A percentile compares a stretch with the other conserved stretches of the same genome.
Conservation (phyloP, 2,797 vertebrate species). For the Melanogrammus aeglefinus region DNA sequence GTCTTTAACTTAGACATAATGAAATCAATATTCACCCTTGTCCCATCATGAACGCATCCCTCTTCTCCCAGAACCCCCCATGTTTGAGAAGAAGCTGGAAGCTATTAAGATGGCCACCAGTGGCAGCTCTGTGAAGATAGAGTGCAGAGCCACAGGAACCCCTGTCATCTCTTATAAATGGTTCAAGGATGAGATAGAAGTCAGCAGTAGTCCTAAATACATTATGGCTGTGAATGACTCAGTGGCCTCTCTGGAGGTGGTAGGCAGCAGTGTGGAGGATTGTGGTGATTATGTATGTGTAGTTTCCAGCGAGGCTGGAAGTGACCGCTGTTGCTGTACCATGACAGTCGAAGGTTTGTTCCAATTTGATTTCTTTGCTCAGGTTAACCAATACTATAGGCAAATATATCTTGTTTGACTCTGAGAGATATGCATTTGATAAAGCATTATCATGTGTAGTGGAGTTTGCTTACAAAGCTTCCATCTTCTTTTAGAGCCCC, state of each 20-base stretch:
- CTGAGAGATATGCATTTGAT: background rate
- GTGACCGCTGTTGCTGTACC: conserved; percentile 85
- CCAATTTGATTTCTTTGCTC: conserved; percentile 1
- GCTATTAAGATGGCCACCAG: conserved; percentile 81
- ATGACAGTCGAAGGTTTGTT: conserved; percentile 94
- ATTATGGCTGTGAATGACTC: conserved; percentile 74
- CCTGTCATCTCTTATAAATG: conserved; percentile 88
- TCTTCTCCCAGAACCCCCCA: conserved; percentile 81
- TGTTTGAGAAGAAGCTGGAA: conserved; percentile 88
- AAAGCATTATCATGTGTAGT: conserved; percentile 6
- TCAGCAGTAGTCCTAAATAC: conserved; percentile 79
- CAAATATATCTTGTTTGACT: background rate
- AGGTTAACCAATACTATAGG: background rate
- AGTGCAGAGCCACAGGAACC: conserved; percentile 88
- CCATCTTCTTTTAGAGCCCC: conserved; percentile 81
- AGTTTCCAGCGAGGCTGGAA: conserved; percentile 91
- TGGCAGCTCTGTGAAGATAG: conserved; percentile 75
- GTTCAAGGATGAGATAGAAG: conserved; percentile 89
- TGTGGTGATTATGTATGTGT: conserved; percentile 90
- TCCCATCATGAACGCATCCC: conserved; percentile 47
- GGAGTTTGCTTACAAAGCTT: conserved; percentile 21
- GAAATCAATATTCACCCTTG: conserved; percentile 13
- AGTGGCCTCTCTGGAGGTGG: conserved; percentile 77
- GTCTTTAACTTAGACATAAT: conserved; percentile 27
- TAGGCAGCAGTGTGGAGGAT: conserved; percentile 75